A percentile compares a stretch with the other conserved stretches of the same genome.
phyloP scores from a whole-genome alignment of 53 echinoderm and acorn worm species.

The Temnopleurus reevesii region DNA sequence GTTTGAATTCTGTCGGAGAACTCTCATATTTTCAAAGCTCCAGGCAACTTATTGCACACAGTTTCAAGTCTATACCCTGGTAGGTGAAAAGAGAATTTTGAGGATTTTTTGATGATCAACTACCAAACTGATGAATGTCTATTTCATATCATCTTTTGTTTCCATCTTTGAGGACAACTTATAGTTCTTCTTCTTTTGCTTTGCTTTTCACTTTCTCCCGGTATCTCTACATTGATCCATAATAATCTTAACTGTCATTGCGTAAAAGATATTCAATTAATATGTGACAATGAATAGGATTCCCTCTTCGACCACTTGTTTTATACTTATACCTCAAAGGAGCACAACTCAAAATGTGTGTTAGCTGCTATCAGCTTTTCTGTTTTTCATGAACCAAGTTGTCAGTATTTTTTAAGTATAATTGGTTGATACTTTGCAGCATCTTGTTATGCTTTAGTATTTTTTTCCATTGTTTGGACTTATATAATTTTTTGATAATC shows the following conservation, averaged over 20 bases:
- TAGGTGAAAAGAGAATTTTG: no score
- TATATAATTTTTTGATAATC: neutral
- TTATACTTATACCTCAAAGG: constrained; percentile 21
- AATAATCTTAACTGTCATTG: neutral
- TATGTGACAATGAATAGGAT: neutral
- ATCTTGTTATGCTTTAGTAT: neutral
- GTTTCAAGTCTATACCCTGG: no score
- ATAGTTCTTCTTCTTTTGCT: no score
- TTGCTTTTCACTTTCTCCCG: neutral
- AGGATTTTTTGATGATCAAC: no score
- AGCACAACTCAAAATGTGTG: constrained; percentile 10
- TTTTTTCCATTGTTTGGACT: neutral
- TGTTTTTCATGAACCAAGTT: neutral
- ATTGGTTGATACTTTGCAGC: neutral
- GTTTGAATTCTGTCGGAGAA: no score
- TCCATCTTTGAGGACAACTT: no score
- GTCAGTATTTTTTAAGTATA: neutral
- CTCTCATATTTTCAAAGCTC: no score
- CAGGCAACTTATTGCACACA: no score
- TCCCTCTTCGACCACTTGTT: neutral
- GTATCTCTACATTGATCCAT: neutral
- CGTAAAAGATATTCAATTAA: neutral
- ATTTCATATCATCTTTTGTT: no score
- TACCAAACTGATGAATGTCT: no score
- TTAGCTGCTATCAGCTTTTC: neutral